Percentiles rank a stretch among this genome's conserved stretches.
Evolutionary conservation across 2,888 invertebrate species (phyloP).

Genomic region (Serrognathus titanus): DNA sequence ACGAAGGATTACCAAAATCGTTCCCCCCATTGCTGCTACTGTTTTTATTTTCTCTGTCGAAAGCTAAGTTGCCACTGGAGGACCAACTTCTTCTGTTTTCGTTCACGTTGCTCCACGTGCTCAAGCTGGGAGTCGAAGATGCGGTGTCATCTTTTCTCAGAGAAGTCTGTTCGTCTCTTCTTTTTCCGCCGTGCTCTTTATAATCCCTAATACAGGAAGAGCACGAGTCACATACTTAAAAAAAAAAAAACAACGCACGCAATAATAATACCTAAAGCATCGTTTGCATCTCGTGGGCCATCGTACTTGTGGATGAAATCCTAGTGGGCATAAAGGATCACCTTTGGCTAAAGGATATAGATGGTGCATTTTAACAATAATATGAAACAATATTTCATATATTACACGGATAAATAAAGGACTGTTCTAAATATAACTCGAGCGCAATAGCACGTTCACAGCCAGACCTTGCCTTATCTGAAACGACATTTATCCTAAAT

Average conservation of each 20-base stretch:
- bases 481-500: constrained; percentile 21
- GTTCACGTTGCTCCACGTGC: constrained; percentile 51
- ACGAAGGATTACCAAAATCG: constrained; percentile 46
- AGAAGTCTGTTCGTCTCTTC: constrained; percentile 61
- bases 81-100: constrained; percentile 61
- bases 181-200: constrained; percentile 80
- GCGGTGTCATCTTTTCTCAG: constrained; percentile 56
- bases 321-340: constrained; percentile 86
- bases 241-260: background rate
- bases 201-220: constrained; percentile 64
- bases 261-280: constrained; percentile 67
- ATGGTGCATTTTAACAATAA: constrained; percentile 52
- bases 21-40: constrained; percentile 25
- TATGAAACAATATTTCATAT: constrained; percentile 15
- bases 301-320: constrained; percentile 91
- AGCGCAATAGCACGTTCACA: constrained; percentile 24
- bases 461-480: constrained; percentile 28
- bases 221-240: background rate
- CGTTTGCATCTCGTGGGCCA: constrained; percentile 92
- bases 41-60: constrained; percentile 31
- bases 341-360: constrained; percentile 76
- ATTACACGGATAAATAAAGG: constrained; percentile 15
- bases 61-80: constrained; percentile 67
- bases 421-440: constrained; percentile 30
- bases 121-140: constrained; percentile 76